Base-by-base conservation (phyloP, 1,140 invertebrate species). In the Dendrolimus kikuchii region DNA sequence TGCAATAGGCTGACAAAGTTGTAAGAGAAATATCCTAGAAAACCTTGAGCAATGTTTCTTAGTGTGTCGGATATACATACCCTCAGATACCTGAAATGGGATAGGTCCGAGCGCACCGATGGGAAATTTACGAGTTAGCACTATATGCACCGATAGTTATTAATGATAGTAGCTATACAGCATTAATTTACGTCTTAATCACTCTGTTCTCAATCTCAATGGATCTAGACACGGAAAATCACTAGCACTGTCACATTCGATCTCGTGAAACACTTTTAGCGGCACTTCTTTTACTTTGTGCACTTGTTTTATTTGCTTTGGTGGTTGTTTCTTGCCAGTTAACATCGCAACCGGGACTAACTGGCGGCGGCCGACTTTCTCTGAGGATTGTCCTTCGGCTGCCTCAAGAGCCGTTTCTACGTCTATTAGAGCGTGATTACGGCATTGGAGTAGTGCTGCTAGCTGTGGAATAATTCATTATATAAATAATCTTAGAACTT, bases 391-490 rank as follows among this genome's bases (percentile, higher is more conserved):
- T 10, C 76, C 77, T 42, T 86, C 83, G 0, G 75, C 81, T 0
- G 83, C 83, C 53, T 86, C 83, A 6, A 86, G 48, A 0, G 83
- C 83, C 0, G 83, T 84, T 48, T 86, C 81, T 0, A 86, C 83
- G 59, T 86, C 83, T 10, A 86, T 71, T 4, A 86, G 56, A 0
- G 77, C 80, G 62, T 83, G 81, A 53, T 82, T 86, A 0, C 81
- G 69, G 53, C 80, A 82, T 48, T 84, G 77, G 0, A 86, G 71
- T 4, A 86, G 53, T 0, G 81, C 78, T 57, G 81, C 74, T 49
- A 86, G 52, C 82, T 86, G 70, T 36, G 57, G 62, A 23, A 23
- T 23, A 2, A 23, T 23, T 23, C 1, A 23, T 23, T 23, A 23
- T 23, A 23, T 23, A 2, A 23, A 23, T 23, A 23, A 23, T 23